phyloP scores from a whole-genome alignment of 2,888 invertebrate genomes.

The Platypus cylindrus region DNA sequence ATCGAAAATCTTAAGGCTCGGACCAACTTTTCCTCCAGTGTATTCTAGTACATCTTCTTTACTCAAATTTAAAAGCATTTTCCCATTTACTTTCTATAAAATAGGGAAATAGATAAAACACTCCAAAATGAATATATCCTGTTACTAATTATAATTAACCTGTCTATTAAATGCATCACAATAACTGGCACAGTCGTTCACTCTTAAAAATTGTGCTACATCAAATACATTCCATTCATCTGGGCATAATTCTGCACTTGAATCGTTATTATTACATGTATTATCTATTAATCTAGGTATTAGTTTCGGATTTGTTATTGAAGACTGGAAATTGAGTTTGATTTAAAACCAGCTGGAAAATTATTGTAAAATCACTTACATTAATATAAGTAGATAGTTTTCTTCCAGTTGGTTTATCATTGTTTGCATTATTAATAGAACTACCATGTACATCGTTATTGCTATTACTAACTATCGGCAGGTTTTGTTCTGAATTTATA shows the following conservation, averaged over 20 bases:
- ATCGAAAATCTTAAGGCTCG: slow-evolving; percentile 85
- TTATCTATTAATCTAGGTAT: slow-evolving; percentile 52
- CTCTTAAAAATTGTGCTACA: slow-evolving; percentile 78
- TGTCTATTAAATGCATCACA: slow-evolving; percentile 51
- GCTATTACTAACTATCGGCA: slow-evolving; percentile 38
- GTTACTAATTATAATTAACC: slow-evolving; percentile 20
- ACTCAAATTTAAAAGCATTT: slow-evolving; percentile 62
- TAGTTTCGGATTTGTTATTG: slow-evolving; percentile 40
- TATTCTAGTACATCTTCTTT: slow-evolving; percentile 85
- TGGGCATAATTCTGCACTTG: slow-evolving; percentile 45
- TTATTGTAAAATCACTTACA: slow-evolving; percentile 2
- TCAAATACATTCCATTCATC: slow-evolving; percentile 72
- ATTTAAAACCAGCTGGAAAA: slow-evolving; percentile 6
- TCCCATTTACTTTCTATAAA: slow-evolving; percentile 66
- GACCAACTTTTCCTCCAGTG: slow-evolving; percentile 88
- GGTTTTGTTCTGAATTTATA: slow-evolving; percentile 42
- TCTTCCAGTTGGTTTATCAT: slow-evolving; percentile 8
- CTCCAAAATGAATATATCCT: slow-evolving; percentile 1
- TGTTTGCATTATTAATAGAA: background rate
- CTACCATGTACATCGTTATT: slow-evolving; percentile 18
- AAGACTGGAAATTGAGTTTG: slow-evolving; percentile 21
- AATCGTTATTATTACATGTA: slow-evolving; percentile 40
- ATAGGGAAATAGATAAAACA: too few relatives aligned
- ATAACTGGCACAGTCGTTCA: slow-evolving; percentile 71
- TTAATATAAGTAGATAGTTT: slow-evolving; percentile 10